Base-by-base conservation (phyloP, 2,888 invertebrate species). In the Sthenelais limicola region DNA sequence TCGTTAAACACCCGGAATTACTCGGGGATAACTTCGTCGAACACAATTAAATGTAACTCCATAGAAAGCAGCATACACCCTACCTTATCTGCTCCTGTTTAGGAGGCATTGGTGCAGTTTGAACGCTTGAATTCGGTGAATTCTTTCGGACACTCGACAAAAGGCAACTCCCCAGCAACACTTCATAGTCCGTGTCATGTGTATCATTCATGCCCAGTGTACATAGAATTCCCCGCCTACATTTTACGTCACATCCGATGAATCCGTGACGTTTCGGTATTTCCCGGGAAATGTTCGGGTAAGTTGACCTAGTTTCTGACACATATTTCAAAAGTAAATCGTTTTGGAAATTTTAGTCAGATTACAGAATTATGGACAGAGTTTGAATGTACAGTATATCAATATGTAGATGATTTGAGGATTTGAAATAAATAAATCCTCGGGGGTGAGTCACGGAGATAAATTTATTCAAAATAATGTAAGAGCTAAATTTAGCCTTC, bases 221-320 rank as follows among this genome's bases (percentile, higher is more conserved):
- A 67, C 67, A 67, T 47, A 80, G 81, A 79, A 81, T 81, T 81
- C 80, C 81, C 82, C 82, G 81, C 82, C 80, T 80, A 80, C 81
- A 70, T 66, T 73, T 30, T 79, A 81, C 81, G 82, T 82, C 82
- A 82, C 71, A 75, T 78, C 78, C 78, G 74, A n/a, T 4, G 58
- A 58, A 58, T 58, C 38, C 58, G 58, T 18, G 33, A 54, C 9
- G 7, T 4, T 54, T 26, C 54, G 54, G 28, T 4, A 33, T n/a
- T 33, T 12, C 38, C 21, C 58, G 58, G 58, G 35, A 58, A 38
- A 38, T 58, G 58, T 38, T 38, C 58, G 58, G n/a, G 33, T 38
- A 58, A n/a, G n/a, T 32, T 58, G 58, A 58, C 58, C 58, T 58
- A 58, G 35, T 58, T 58, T 58, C 21, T 4, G 7, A 5, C 18